phyloP scores from a whole-genome alignment of 2,113 vertebrate genomes.

The Notothenia rossii region DNA sequence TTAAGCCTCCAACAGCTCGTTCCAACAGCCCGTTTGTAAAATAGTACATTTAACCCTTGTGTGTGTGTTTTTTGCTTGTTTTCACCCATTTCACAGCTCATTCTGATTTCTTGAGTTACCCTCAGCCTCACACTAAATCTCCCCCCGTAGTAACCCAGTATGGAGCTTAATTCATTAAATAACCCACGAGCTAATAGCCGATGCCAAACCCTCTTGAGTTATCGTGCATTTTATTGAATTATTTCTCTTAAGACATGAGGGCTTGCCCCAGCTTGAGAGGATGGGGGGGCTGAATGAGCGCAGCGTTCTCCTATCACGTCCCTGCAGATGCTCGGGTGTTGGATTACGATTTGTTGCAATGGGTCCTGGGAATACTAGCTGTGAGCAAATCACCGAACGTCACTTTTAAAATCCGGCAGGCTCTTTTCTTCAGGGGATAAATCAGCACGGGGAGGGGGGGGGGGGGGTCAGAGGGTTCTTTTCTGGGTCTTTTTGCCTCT shows the following conservation, averaged over 20 bases:
- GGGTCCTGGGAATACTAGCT: slow-evolving; percentile 77
- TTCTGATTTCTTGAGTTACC: slow-evolving; percentile 40
- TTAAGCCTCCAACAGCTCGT: too few species aligned
- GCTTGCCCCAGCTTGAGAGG: slow-evolving; percentile 26
- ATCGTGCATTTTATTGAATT: slow-evolving; percentile 69
- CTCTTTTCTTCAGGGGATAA: slow-evolving; percentile 64
- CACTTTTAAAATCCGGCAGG: slow-evolving; percentile 50
- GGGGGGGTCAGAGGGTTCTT: slow-evolving; percentile 24
- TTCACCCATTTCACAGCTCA: slow-evolving; percentile 31
- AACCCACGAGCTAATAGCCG: slow-evolving; percentile 23
- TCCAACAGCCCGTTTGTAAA: too few species aligned
- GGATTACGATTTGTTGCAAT: slow-evolving; percentile 78
- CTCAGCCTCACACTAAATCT: slow-evolving; percentile 21
- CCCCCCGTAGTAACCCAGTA: slow-evolving; percentile 59
- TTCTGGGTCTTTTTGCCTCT: slow-evolving; percentile 35
- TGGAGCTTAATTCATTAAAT: slow-evolving; percentile 58
- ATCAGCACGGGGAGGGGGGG: slow-evolving; percentile 38
- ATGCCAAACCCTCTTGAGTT: slow-evolving; percentile 56
- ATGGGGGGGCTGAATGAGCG: slow-evolving; percentile 62
- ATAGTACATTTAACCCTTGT: background rate
- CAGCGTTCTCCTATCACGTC: slow-evolving; percentile 78
- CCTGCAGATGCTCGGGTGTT: slow-evolving; percentile 79
- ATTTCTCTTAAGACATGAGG: slow-evolving; percentile 49
- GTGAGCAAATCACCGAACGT: slow-evolving; percentile 77
- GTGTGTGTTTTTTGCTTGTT: background rate